Evolutionary conservation across 2,888 invertebrate species (phyloP), one percentile per base, ranked within the genome.

Genomic region (Cephus runcator): DNA sequence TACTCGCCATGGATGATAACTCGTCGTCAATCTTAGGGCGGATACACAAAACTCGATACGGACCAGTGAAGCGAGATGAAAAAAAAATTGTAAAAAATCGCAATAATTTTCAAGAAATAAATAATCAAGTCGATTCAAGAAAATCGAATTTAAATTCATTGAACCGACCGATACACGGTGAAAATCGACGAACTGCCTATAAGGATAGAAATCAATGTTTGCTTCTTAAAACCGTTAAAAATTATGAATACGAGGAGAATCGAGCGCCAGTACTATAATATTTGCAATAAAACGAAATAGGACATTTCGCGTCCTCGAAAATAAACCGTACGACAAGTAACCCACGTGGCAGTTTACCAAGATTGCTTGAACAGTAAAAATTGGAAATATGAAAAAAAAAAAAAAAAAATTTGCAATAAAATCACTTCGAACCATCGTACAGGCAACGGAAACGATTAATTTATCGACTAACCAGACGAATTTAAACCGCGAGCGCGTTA

Each of bases 331-430:
- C 3, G 36, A 36, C 6, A 4, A 40, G 74, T 78, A 79, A 76
- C 69, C 31, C 73, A 34, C 33, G 73, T 69, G 40, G 23, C 56
- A 36, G 73, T 80, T 80, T 74, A 77, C 23, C 15, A 56, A 15
- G 40, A 1, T 23, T 23, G 6, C 23, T 56, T 56, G 0, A 23
- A 0, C 40, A 6, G 6, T 23, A 23, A 9, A 56, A 56, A 56
- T 15, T 1, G 40, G 6, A 1, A 23, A 23, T 56, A 56, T 23
- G 23, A 56, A 23, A 23, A 23, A 23, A 9, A 33, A 31, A 31
- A 4, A 31, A 31, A 31, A 3, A 2, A 31, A 31, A 40, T 40
- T 12, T 56, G 0, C 0, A 23, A 56, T 6, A 15, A 56, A 56
- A 56, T 23, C 23, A 23, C 0, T 2, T 9, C 1, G 0, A 40